phyloP scores from a whole-genome alignment of 2,888 invertebrate genomes.

The Patella ulyssiponensis region DNA sequence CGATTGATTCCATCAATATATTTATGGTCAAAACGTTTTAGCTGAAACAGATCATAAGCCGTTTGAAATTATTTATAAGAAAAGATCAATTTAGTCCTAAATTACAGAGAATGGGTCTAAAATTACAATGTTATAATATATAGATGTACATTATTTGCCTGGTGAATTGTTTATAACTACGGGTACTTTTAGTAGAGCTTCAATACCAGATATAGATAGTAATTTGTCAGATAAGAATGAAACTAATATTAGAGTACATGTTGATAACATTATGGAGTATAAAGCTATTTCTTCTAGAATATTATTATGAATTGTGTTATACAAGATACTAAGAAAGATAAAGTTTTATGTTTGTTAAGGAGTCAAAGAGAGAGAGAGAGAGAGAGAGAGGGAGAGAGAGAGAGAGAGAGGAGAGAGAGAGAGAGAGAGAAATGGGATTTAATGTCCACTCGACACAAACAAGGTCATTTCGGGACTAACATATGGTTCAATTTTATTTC shows the following conservation, averaged over 20 bases:
- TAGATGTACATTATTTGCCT: not conserved
- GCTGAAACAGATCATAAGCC: not conserved
- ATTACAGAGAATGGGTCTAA: not conserved
- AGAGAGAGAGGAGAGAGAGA: no score
- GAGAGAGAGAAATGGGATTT: no score
- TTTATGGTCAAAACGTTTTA: not conserved
- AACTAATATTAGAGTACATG: not conserved
- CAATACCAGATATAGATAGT: not conserved
- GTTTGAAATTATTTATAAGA: not conserved
- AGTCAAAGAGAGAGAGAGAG: no score
- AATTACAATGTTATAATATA: not conserved
- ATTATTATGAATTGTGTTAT: not conserved
- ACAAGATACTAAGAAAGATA: not conserved
- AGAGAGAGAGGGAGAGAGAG: no score
- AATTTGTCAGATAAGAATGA: not conserved
- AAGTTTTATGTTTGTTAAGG: not conserved
- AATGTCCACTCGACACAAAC: no score
- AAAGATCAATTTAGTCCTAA: not conserved
- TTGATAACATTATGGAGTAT: not conserved
- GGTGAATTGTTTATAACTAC: not conserved
- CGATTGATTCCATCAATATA: not conserved
- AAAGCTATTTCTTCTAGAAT: not conserved
- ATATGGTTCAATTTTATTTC: no score
- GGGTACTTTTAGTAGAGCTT: not conserved
- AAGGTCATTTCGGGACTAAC: no score